These are phyloP conservation scores for Flabesymbios commensalis DNA, from an alignment of 2,888 invertebrate genomes.

Conservation along the genomic window DNA sequence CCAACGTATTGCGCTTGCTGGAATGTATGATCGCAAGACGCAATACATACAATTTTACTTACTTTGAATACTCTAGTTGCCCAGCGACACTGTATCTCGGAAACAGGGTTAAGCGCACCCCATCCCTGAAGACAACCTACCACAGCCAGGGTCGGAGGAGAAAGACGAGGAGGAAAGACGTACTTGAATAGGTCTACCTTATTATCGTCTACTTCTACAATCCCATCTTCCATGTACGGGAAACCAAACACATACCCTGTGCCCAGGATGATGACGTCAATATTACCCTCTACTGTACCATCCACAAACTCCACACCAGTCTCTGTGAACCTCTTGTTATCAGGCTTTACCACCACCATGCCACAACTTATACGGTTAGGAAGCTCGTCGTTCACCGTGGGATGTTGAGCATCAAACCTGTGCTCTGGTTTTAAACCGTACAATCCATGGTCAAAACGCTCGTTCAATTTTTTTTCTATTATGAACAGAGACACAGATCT, in stretches of 20 bases:
- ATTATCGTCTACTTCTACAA: constrained; percentile 46
- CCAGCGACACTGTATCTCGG: constrained; percentile 64
- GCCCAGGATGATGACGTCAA: constrained; percentile 57
- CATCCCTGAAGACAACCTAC: constrained; percentile 62
- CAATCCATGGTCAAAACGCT: constrained; percentile 55
- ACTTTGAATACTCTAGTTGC: constrained; percentile 58
- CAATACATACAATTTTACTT: no score
- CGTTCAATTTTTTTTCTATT: constrained; percentile 38
- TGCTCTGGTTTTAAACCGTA: constrained; percentile 57
- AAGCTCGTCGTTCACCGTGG: constrained; percentile 61
- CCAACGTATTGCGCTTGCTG: no score
- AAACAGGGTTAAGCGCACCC: constrained; percentile 63
- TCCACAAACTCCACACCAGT: constrained; percentile 52
- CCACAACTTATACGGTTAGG: constrained; percentile 59
- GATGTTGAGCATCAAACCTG: constrained; percentile 43
- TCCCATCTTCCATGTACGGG: constrained; percentile 57
- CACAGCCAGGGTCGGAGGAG: constrained; percentile 58
- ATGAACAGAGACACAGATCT: background rate
- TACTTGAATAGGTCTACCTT: constrained; percentile 60
- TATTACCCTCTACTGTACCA: constrained; percentile 47
- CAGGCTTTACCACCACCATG: constrained; percentile 52
- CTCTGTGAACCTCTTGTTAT: constrained; percentile 46
- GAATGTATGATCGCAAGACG: no score
- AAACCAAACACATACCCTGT: constrained; percentile 61
- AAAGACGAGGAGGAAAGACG: constrained; percentile 58